phyloP scores from a whole-genome alignment of 2,797 vertebrate species.

The Schizopygopsis malacanthus region DNA sequence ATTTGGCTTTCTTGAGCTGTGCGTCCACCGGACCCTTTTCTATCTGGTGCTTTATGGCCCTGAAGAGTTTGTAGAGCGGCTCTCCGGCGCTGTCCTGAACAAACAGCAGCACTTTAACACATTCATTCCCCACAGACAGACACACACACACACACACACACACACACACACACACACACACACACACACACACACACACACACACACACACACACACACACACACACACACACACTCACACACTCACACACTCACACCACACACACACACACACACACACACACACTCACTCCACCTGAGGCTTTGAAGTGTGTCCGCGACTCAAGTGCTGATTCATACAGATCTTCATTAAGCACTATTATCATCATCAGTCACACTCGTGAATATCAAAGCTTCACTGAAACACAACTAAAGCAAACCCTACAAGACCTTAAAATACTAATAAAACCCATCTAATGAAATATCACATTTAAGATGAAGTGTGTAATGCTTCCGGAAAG shows the following conservation, averaged over 20 bases:
- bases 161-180: too few species aligned
- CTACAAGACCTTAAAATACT: not conserved
- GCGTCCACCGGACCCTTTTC: conserved; percentile 97
- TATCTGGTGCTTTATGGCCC: conserved; percentile 98
- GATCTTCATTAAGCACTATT: conserved; percentile 46
- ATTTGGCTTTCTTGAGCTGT: conserved; percentile 95
- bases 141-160: not conserved
- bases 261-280: too few species aligned
- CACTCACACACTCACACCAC: too few species aligned
- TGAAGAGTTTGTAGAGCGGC: conserved; percentile 96
- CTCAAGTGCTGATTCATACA: conserved; percentile 28
- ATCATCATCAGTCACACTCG: conserved; percentile 34
- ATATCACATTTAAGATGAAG: not conserved
- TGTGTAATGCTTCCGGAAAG: not conserved
- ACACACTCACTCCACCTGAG: not conserved
- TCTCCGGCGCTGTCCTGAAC: conserved; percentile 93
- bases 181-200: not conserved
- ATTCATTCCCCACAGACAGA: not conserved
- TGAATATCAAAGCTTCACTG: conserved; percentile 21
- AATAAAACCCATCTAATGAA: not conserved
- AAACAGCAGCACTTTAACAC: conserved; percentile 36
- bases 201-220: not conserved
- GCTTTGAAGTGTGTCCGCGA: conserved; percentile 1
- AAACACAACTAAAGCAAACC: conserved; percentile 19
- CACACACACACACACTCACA: not conserved